These are phyloP conservation scores for Aurelia aurita DNA, from an alignment of 30 jellyfish, hydroid and myxozoan species.

Conservation along the genomic window DNA sequence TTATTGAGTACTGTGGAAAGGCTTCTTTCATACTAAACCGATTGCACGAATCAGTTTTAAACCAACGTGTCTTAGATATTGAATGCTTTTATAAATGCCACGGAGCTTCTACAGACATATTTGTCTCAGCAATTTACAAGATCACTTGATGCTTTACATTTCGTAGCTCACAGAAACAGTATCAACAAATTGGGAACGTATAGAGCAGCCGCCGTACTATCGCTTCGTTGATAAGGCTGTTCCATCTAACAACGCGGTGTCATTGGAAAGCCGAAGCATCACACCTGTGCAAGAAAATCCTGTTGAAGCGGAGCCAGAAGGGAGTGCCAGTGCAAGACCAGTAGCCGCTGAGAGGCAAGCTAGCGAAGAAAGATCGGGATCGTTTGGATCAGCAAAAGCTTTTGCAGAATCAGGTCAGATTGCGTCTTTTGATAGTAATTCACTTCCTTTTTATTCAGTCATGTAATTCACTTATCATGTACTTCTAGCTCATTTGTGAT, in stretches of 20 bases:
- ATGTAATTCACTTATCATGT: no score
- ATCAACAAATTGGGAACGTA: constrained; percentile 91
- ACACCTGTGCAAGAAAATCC: constrained; percentile 55
- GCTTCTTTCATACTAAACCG: no score
- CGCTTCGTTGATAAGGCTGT: constrained; percentile 50
- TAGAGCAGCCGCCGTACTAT: constrained; percentile 93
- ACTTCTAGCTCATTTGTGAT: no score
- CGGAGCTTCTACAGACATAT: no score
- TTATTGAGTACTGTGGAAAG: no score
- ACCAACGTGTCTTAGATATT: no score
- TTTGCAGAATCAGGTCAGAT: constrained; percentile 95
- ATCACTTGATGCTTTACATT: background rate
- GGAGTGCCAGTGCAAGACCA: constrained; percentile 34
- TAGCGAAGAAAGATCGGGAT: constrained; percentile 78
- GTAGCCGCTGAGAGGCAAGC: constrained; percentile 50
- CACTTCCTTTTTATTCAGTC: no score
- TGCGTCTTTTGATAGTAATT: no score
- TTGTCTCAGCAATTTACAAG: no score
- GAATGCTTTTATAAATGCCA: no score
- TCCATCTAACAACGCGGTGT: constrained; percentile 39
- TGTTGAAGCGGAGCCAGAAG: constrained; percentile 53
- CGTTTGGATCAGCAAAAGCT: constrained; percentile 94
- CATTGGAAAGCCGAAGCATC: constrained; percentile 50
- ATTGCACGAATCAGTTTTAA: no score
- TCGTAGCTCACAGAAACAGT: constrained; percentile 92